Base-by-base conservation (phyloP, 2,888 invertebrate genomes). In the Plagiodera versicolora region DNA sequence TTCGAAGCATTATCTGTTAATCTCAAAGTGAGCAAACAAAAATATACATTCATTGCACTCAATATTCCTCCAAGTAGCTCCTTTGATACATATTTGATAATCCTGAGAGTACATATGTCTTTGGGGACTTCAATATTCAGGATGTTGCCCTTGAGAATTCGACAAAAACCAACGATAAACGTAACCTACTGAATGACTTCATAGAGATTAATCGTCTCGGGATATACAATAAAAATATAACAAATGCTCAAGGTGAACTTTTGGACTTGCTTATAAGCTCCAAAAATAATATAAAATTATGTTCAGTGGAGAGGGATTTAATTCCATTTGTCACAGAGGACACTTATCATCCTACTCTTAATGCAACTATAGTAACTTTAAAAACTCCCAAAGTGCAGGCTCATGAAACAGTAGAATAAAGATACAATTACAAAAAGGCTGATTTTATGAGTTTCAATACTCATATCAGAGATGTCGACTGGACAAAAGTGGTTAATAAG, bases 61-160 rank as follows among this genome's bases (percentile, higher is more conserved):
- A 24, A 48, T 48, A 48, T 48, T 20, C 48, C 48, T 48, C 48
- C 48, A 24, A 48, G 48, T 14, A 48, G 48, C 11, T 24, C 10
- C 20, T 9, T 24, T 48, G 11, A 20, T 10, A 48, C 24, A 24
- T 48, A 48, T 10, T 20, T 10, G 20, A 48, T n/a, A 20, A 9
- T 48, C 10, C 20, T 1, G 20, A 18, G 14, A 10, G 24, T 48
- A 48, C n/a, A 4, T 10, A 11, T 24, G 24, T 48, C 1, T 24
- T 48, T 48, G 48, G 20, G 1, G 48, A 48, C 24, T 48, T 48
- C 20, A 48, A 19, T 48, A 48, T 20, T 24, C 20, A 5, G 2
- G 48, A 48, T 20, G 24, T 48, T 24, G 20, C 48, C 8, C n/a
- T n/a, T n/a, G n/a, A 48, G 48, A 14, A 24, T 14, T 48, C 24